These are phyloP conservation scores for Rallus limicola DNA, from an alignment of 2,113 vertebrate genomes.

Conservation along the genomic window DNA sequence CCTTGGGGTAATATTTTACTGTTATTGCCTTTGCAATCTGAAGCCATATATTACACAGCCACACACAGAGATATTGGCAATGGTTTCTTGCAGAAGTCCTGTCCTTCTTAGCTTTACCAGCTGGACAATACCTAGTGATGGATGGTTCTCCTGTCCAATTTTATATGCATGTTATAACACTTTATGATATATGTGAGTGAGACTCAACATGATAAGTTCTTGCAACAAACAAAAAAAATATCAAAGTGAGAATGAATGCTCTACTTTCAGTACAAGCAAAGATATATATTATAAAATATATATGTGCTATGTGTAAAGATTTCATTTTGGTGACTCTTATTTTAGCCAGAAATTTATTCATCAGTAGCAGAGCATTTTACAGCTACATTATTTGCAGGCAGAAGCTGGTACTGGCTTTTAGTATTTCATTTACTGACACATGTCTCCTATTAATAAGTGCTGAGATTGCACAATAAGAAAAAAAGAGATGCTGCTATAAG, in stretches of 20 bases:
- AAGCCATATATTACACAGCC: constrained; percentile 59
- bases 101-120: constrained; percentile 43
- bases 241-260: constrained; percentile 47
- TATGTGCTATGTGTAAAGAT: constrained; percentile 16
- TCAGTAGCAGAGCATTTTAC: constrained; percentile 43
- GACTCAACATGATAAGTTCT: constrained; percentile 36
- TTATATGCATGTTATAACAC: constrained; percentile 61
- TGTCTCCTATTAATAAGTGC: constrained; percentile 72
- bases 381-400: constrained; percentile 27
- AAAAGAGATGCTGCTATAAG: constrained; percentile 54
- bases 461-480: constrained; percentile 65
- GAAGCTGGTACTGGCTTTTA: constrained; percentile 24
- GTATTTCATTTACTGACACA: constrained; percentile 55
- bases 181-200: constrained; percentile 61
- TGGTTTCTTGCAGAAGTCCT: constrained; percentile 35
- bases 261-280: not conserved
- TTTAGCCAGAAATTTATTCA: constrained; percentile 57
- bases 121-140: constrained; percentile 65
- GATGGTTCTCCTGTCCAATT: constrained; percentile 61
- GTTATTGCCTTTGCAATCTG: constrained; percentile 61
- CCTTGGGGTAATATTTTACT: constrained; percentile 63
- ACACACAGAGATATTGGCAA: constrained; percentile 49
- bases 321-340: constrained; percentile 34
- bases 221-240: constrained; percentile 46
- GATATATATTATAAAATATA: constrained; percentile 63